A percentile compares a stretch with the other conserved stretches of the same genome.
phyloP scores from a whole-genome alignment of 2,113 vertebrate genomes.

The Heptranchias perlo region DNA sequence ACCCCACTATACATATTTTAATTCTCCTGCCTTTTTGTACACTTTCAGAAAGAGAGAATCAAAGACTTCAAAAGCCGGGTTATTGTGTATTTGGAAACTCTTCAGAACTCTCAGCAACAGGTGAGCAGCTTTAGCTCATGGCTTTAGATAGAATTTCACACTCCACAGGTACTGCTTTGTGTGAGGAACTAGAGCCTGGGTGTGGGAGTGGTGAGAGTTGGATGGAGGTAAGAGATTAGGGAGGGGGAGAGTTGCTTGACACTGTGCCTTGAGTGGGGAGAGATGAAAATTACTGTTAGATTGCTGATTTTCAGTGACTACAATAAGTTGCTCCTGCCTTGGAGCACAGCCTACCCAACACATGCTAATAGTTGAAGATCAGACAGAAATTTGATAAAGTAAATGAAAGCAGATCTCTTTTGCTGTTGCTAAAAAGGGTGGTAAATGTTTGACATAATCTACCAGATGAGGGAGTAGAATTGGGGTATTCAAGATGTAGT shows the following conservation, averaged over 20 bases:
- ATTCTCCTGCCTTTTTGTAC: constrained; percentile 33
- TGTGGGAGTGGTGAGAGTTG: background rate
- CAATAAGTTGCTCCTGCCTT: background rate
- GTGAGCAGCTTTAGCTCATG: constrained; percentile 61
- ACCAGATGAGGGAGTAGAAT: background rate
- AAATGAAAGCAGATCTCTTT: too few relatives aligned
- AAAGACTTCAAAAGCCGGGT: constrained; percentile 86
- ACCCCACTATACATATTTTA: background rate
- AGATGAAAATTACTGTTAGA: background rate
- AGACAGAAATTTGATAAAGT: too few relatives aligned
- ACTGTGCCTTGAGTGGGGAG: too few relatives aligned
- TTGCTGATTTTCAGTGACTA: background rate
- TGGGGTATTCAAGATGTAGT: background rate
- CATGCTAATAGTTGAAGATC: background rate
- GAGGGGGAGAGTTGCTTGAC: background rate
- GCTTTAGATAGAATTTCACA: background rate
- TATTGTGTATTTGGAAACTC: constrained; percentile 79
- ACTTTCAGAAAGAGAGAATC: constrained; percentile 81
- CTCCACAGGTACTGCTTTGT: background rate
- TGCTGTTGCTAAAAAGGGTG: too few relatives aligned
- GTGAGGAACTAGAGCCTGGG: background rate
- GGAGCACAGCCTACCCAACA: background rate
- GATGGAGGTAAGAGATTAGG: background rate
- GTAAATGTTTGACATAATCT: background rate
- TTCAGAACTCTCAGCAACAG: constrained; percentile 87